Conservation (phyloP, 2,797 vertebrate species). For the Danio choprae region DNA sequence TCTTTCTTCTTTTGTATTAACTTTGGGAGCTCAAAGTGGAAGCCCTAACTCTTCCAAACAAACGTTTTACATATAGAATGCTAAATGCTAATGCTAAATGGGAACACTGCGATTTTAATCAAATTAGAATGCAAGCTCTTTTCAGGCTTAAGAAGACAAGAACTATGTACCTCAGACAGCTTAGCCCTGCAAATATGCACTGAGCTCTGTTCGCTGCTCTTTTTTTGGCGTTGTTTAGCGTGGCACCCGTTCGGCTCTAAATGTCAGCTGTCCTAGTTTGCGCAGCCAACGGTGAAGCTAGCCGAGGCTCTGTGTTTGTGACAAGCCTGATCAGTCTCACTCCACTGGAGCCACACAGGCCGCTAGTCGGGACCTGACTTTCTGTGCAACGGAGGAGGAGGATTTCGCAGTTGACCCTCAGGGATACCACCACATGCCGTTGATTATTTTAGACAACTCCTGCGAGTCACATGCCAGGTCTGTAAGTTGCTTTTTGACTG, state of each 20-base stretch:
- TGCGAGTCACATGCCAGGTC: conserved; percentile 29
- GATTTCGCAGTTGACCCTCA: neutral
- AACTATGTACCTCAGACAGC: neutral
- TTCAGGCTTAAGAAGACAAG: neutral
- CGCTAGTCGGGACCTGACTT: conserved; percentile 69
- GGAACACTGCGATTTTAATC: neutral
- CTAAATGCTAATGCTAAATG: neutral
- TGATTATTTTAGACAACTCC: conserved; percentile 60
- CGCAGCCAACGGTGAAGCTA: conserved; percentile 58
- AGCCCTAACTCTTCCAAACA: neutral
- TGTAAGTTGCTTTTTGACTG: conserved; percentile 25
- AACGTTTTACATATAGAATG: neutral
- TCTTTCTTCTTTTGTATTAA: conserved; percentile 1
- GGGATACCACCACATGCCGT: conserved; percentile 40
- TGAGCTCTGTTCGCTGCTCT: conserved; percentile 29
- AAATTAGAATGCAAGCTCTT: neutral
- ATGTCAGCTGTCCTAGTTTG: conserved; percentile 62
- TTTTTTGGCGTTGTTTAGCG: conserved; percentile 21
- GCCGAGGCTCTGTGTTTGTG: conserved; percentile 64
- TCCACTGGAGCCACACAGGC: conserved; percentile 68
- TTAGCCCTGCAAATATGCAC: neutral
- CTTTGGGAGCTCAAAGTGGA: neutral
- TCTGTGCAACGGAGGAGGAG: conserved; percentile 30
- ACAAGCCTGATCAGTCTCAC: conserved; percentile 71
- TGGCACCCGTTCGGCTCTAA: conserved; percentile 55